Evolutionary conservation across 1,140 invertebrate species (phyloP).

Genomic region (Octopus sinensis): DNA sequence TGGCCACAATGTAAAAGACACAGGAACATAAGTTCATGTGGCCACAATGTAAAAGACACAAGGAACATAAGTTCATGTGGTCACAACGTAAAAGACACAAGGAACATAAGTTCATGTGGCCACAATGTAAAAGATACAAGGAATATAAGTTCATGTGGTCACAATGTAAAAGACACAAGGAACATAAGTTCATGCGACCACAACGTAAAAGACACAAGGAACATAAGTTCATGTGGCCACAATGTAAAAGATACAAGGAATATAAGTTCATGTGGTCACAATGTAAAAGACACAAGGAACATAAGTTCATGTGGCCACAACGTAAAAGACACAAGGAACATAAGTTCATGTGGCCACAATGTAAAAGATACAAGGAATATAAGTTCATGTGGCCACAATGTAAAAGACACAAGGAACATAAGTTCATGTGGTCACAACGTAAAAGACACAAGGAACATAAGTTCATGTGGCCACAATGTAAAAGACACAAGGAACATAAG

Average conservation of each 20-base stretch:
- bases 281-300: background rate
- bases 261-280: background rate
- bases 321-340: background rate
- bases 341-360: background rate
- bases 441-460: background rate
- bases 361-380: background rate
- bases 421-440: background rate
- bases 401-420: background rate
- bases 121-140: constrained; percentile 1
- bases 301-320: constrained; percentile 9
- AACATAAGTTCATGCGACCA: background rate
- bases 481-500: background rate
- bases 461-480: constrained; percentile 3
- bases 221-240: background rate
- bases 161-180: background rate
- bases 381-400: constrained; percentile 5
- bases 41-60: constrained; percentile 7
- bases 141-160: background rate
- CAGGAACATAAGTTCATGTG: background rate
- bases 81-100: constrained; percentile 1
- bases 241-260: background rate
- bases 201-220: background rate
- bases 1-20: background rate
- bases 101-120: background rate
- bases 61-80: background rate